Conservation (phyloP, 2,888 invertebrate species). For the Seira sanloemensis region DNA sequence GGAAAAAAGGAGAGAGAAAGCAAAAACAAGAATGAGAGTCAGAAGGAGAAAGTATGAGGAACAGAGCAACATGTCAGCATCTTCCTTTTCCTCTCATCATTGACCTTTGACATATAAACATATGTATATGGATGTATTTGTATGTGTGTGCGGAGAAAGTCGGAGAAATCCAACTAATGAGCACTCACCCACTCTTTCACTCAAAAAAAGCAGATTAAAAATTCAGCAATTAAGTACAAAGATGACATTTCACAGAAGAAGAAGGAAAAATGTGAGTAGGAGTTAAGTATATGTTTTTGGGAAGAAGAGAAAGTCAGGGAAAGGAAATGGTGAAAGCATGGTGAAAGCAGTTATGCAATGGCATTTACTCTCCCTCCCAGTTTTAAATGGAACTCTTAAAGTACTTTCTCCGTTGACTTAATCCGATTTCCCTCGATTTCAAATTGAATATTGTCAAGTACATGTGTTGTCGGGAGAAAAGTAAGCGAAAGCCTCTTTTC, state of each 20-base stretch:
- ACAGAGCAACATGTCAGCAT: background rate
- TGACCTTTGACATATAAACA: background rate
- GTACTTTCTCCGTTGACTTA: background rate
- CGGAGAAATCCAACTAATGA: background rate
- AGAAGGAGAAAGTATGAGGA: background rate
- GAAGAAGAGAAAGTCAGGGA: no score
- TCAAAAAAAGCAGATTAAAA: background rate
- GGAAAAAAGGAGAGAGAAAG: background rate
- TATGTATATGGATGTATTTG: background rate
- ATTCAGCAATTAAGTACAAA: background rate
- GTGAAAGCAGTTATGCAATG: no score
- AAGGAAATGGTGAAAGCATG: no score
- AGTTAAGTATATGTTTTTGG: no score
- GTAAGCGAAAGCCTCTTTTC: no score
- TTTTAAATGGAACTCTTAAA: no score
- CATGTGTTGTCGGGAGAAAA: background rate
- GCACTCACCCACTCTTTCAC: background rate
- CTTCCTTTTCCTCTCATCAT: background rate
- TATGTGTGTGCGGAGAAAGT: background rate
- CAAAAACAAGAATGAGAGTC: background rate
- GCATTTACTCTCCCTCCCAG: no score
- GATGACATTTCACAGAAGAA: background rate
- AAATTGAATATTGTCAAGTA: background rate
- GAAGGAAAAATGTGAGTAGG: no score
- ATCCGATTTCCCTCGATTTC: background rate